Evolutionary conservation across 2,113 vertebrate species (phyloP), one percentile per base, ranked within the genome.

Genomic region (Hucho hucho): DNA sequence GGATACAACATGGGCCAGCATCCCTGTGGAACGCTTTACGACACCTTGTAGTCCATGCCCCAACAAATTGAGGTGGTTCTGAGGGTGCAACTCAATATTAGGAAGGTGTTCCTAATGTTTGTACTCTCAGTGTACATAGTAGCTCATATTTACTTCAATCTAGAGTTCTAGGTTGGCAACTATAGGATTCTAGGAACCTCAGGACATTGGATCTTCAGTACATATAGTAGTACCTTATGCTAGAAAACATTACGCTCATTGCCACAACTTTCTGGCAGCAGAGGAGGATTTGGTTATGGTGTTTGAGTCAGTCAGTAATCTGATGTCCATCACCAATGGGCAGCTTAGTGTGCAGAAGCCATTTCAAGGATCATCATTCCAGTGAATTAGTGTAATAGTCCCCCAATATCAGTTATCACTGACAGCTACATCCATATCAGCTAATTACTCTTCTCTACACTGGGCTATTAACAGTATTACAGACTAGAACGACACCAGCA

Each of bases 401-500:
- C 79, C 75, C 81, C 81, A 87, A 88, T 91, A 90, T 91, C 87
- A 88, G 86, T 86, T 90, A 87, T 92, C 87, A 80, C 81, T 87
- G 86, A 90, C 89, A 89, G 82, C 80, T 78, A 85, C 83, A 87
- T 87, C 78, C 83, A 83, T 89, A 89, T 90, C 89, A 80, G 83
- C 89, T 92, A 90, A 92, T 91, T 89, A 89, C 86, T 25, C 63
- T 88, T 89, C 87, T 85, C 16, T 53, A 53, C 85, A 87, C 29
- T 64, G 70, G 74, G 77, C 76, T 77, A 79, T 53, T 53, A 43
- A 53, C 49, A 53, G 37, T 43, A 53, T 84, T 80, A 82, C 79
- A 79, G 87, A 81, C 71, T 70, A 86, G 84, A 83, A 26, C 77
- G 83, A 87, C 82, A 86, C 74, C 76, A 73, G 80, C 77, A 72